Evolutionary conservation across 2,797 vertebrate species (phyloP), one percentile per base, ranked within the genome.

Genomic region (Girardinus metallicus): DNA sequence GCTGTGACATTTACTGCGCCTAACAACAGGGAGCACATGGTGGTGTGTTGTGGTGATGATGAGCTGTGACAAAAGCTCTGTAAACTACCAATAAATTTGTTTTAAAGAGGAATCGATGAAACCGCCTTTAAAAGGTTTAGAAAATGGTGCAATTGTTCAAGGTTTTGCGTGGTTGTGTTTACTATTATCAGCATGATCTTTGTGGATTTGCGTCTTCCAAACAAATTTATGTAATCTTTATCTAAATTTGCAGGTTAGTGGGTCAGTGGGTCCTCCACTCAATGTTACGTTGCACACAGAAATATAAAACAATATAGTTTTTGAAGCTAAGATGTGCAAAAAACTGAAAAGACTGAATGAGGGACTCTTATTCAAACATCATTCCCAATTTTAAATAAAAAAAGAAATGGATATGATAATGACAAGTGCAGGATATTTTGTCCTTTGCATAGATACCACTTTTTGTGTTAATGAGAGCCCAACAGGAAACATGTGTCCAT

Each of bases 201-300:
- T 77, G 41, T 49, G 39, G 29, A 87, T 88, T 21, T 86, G 55
- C 53, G 77, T 85, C 34, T 80, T 49, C 46, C 13, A 66, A 15
- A 36, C 10, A 60, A 53, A 79, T 84, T 76, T 89, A 79, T 87
- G 71, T 86, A 85, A 86, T 57, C n/a, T 31, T 16, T 39, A 7
- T 31, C 47, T 89, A 62, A 68, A 34, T 77, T 78, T 66, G 53
- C 68, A 80, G 78, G 79, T 41, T n/a, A 82, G 68, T 82, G 51
- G 80, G 87, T 86, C 51, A 89, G 84, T 83, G 53, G 85, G 84
- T 87, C 46, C 5, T 31, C 4, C 11, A 15, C 49, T 51, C 11
- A 74, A 9, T 8, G 1, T 16, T 16, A 81, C 23, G 77, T 75
- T 76, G 76, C 62, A 66, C 73, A 31, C n/a, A 44, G 73, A 51